Percentiles rank a stretch among this genome's conserved stretches.
Conservation (phyloP, 1,140 invertebrate species). For the Drosophila funebris region DNA sequence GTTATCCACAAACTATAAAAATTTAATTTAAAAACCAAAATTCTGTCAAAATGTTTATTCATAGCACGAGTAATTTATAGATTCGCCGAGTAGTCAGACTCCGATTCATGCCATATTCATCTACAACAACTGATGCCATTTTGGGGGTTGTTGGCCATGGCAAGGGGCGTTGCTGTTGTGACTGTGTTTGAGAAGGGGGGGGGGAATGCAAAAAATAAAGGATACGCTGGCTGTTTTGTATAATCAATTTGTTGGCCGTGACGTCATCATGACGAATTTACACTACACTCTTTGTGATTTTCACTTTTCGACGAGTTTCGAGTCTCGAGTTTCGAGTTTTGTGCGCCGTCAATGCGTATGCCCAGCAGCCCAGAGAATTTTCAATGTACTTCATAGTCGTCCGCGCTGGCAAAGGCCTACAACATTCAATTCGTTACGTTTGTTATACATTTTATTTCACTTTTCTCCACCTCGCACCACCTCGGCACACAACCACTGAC, state of each 20-base stretch:
- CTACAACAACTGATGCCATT: conserved; percentile 18
- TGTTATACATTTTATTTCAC: conserved; percentile 51
- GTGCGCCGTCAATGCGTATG: conserved; percentile 5
- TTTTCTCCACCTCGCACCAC: conserved; percentile 10
- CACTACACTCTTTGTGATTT: conserved; percentile 44
- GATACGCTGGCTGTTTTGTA: conserved; percentile 56
- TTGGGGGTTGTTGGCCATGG: conserved; percentile 24
- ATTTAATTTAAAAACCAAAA: conserved; percentile 26
- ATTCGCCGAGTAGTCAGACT: not conserved
- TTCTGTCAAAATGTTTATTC: conserved; percentile 53
- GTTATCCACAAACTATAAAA: conserved; percentile 35
- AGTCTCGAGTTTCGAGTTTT: not conserved
- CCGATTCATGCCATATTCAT: conserved; percentile 4
- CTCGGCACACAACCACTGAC: conserved; percentile 1
- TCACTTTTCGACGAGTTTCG: conserved; percentile 37
- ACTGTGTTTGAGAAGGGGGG: not conserved
- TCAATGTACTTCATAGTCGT: conserved; percentile 19
- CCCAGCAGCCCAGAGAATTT: conserved; percentile 27
- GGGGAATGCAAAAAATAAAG: conserved; percentile 45
- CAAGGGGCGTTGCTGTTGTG: conserved; percentile 22
- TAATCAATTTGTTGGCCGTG: conserved; percentile 63
- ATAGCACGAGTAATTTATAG: conserved; percentile 44
- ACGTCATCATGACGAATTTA: conserved; percentile 69
- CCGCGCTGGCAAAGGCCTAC: conserved; percentile 32
- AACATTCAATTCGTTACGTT: conserved; percentile 58